Percentiles rank a stretch among this genome's conserved stretches.
Conservation (phyloP, 2,888 invertebrate genomes). For the Protodeltote pygarga region DNA sequence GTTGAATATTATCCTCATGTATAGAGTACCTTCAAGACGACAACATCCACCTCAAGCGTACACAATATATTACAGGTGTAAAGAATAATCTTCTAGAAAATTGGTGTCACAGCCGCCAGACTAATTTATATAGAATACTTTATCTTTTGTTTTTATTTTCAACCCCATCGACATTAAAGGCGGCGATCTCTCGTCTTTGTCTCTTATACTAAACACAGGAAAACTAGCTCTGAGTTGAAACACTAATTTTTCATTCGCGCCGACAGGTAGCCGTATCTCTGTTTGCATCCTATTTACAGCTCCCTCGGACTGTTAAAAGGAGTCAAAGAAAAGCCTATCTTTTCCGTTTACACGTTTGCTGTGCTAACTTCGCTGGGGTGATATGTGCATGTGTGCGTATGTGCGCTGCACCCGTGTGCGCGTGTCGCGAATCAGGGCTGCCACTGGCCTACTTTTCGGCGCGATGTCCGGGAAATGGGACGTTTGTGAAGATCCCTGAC, state of each 20-base stretch:
- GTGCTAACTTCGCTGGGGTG: slow-evolving; percentile 64
- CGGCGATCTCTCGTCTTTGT: slow-evolving; percentile 32
- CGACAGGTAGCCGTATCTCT: slow-evolving; percentile 74
- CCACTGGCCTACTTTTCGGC: slow-evolving; percentile 54
- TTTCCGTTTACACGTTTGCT: slow-evolving; percentile 80
- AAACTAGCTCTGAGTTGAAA: slow-evolving; percentile 39
- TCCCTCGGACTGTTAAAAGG: slow-evolving; percentile 79
- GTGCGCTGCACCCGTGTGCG: slow-evolving; percentile 20
- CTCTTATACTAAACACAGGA: slow-evolving; percentile 34
- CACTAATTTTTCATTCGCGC: slow-evolving; percentile 75
- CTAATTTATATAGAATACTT: slow-evolving; percentile 7
- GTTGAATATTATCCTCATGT: too few relatives aligned
- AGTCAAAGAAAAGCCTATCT: slow-evolving; percentile 85
- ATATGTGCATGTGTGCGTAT: slow-evolving; percentile 34
- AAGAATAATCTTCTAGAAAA: too few relatives aligned
- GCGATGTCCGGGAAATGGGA: slow-evolving; percentile 42
- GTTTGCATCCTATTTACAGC: slow-evolving; percentile 85
- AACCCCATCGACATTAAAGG: slow-evolving; percentile 23
- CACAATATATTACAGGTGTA: too few relatives aligned
- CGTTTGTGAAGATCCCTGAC: slow-evolving; percentile 48
- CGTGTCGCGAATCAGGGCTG: slow-evolving; percentile 51
- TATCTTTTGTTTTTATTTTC: slow-evolving; percentile 12
- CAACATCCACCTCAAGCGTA: too few relatives aligned
- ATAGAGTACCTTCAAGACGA: too few relatives aligned
- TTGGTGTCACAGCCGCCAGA: background rate